These are phyloP conservation scores for Zhuqinia jingwanae DNA, from an alignment of 2,888 invertebrate species.

Conservation along the genomic window DNA sequence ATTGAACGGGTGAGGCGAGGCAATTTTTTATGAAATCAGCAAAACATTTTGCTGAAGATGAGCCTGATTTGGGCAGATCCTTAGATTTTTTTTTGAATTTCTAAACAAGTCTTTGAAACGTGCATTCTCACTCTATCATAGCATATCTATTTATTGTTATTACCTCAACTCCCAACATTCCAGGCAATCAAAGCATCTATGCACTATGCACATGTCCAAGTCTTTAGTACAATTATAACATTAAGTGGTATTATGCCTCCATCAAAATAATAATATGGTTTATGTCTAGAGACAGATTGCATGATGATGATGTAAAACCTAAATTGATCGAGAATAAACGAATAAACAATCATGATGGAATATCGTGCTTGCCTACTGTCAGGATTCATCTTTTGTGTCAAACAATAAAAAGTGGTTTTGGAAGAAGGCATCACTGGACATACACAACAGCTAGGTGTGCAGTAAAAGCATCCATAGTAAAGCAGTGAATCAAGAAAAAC, in stretches of 20 bases:
- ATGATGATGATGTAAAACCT: not conserved
- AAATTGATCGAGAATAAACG: not conserved
- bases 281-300: not conserved
- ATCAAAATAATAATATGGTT: not conserved
- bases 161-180: constrained; percentile 8
- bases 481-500: not conserved
- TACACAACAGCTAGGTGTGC: not conserved
- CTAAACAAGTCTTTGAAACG: constrained; percentile 14
- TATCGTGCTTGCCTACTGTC: not conserved
- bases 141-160: not conserved
- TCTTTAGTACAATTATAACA: constrained; percentile 11
- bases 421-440: not conserved
- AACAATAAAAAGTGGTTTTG: constrained; percentile 39
- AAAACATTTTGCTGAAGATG: constrained; percentile 22
- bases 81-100: constrained; percentile 16
- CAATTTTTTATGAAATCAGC: not conserved
- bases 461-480: constrained; percentile 1
- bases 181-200: constrained; percentile 12
- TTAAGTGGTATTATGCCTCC: not conserved
- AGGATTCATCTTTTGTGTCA: constrained; percentile 9
- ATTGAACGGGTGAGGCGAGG: constrained; percentile 16
- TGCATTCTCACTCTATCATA: not conserved
- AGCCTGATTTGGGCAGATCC: constrained; percentile 23
- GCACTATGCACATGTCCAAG: not conserved
- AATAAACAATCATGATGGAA: not conserved